A percentile compares a stretch with the other conserved stretches of the same genome.
Evolutionary conservation across 2,797 vertebrate species (phyloP).

Genomic region (Oreortyx pictus): DNA sequence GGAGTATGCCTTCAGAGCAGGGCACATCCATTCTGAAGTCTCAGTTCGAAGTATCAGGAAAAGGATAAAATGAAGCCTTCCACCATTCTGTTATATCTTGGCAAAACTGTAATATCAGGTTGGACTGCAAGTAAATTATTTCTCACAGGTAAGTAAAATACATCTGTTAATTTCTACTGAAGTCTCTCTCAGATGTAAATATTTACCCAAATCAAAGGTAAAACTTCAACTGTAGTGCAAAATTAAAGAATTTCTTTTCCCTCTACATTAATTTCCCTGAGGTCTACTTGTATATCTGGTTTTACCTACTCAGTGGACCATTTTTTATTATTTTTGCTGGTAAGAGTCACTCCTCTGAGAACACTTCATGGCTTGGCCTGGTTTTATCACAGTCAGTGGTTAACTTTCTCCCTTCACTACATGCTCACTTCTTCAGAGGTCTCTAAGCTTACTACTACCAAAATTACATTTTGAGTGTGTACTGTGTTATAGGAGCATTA

Average conservation of each 20-base stretch:
- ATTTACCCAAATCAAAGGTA: not conserved
- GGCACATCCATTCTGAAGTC: not conserved
- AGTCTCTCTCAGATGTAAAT: not conserved
- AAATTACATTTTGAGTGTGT: slow-evolving; percentile 44
- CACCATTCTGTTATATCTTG: not conserved
- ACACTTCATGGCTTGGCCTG: not conserved
- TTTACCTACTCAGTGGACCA: not conserved
- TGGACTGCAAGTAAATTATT: not conserved
- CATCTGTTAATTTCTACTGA: not conserved
- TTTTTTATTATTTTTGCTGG: not conserved
- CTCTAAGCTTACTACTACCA: slow-evolving; percentile 22
- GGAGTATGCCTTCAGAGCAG: not conserved
- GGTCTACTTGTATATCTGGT: not conserved
- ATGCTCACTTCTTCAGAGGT: not conserved
- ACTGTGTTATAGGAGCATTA: not conserved
- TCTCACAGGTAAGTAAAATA: not conserved
- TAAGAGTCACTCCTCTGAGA: not conserved
- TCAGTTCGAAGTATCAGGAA: not conserved
- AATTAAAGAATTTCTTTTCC: not conserved
- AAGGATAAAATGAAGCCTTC: not conserved
- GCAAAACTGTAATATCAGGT: not conserved
- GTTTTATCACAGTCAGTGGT: slow-evolving; percentile 21
- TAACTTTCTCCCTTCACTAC: slow-evolving; percentile 13
- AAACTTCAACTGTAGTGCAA: not conserved
- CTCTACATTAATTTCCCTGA: not conserved